Evolutionary conservation across 2,888 invertebrate genomes (phyloP).

Genomic region (Sinelater perroti): DNA sequence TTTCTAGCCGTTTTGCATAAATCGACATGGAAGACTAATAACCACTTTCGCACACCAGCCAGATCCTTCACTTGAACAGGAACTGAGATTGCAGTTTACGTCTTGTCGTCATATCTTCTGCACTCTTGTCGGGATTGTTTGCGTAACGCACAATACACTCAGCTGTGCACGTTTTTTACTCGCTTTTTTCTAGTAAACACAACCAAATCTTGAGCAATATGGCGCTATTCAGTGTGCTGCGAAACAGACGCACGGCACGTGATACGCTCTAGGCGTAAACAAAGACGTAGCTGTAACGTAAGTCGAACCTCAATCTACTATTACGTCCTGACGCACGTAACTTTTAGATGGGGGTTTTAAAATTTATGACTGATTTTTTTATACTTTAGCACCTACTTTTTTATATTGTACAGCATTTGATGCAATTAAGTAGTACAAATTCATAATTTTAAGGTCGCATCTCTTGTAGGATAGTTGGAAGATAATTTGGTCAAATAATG

Average conservation of each 20-base stretch:
- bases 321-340: neutral
- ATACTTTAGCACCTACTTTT: neutral
- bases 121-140: neutral
- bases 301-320: neutral
- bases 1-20: too few relatives aligned
- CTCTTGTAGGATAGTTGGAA: too few relatives aligned
- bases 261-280: neutral
- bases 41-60: too few relatives aligned
- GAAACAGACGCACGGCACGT: conserved; percentile 5
- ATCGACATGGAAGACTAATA: too few relatives aligned
- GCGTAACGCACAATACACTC: conserved; percentile 9
- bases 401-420: neutral
- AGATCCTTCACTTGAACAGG: too few relatives aligned
- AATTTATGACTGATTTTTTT: neutral
- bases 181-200: conserved; percentile 30
- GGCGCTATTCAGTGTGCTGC: conserved; percentile 17
- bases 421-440: too few relatives aligned
- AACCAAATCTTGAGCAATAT: conserved; percentile 32
- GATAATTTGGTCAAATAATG: too few relatives aligned
- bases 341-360: neutral
- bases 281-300: neutral
- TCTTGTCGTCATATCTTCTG: neutral
- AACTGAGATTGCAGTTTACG: too few relatives aligned
- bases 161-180: conserved; percentile 12
- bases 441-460: too few relatives aligned